phyloP scores from a whole-genome alignment of 2,113 vertebrate genomes.

The Oncorhynchus nerka region DNA sequence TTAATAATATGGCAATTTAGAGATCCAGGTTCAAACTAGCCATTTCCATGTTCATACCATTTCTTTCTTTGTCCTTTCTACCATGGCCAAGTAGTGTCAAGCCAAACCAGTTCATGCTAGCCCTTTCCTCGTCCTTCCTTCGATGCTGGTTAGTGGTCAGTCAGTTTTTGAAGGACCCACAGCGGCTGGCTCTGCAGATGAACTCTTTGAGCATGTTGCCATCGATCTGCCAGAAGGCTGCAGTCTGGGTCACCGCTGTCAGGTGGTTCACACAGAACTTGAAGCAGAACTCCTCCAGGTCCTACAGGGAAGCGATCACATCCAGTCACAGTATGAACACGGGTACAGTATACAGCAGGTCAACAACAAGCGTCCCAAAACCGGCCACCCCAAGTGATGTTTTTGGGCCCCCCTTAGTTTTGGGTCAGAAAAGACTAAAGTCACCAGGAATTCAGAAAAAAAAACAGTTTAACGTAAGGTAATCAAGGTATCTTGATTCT shows the following conservation, averaged over 20 bases:
- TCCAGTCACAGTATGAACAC: background rate
- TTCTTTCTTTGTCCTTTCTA: background rate
- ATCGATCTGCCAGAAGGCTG: constrained; percentile 95
- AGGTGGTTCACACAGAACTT: constrained; percentile 98
- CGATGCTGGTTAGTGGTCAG: constrained; percentile 36
- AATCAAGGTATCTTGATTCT: too few relatives aligned
- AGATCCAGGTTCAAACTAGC: too few relatives aligned
- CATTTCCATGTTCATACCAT: too few relatives aligned
- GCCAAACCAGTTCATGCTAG: background rate
- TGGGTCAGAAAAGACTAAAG: too few relatives aligned
- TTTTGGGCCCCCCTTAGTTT: too few relatives aligned
- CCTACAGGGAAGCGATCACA: constrained; percentile 68
- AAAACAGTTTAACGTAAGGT: too few relatives aligned
- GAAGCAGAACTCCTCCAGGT: constrained; percentile 99
- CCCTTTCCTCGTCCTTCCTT: background rate
- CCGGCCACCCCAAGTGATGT: too few relatives aligned
- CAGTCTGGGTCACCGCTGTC: constrained; percentile 94
- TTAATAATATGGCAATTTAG: too few relatives aligned
- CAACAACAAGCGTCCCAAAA: too few relatives aligned
- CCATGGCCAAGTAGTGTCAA: background rate
- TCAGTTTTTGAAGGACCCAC: constrained; percentile 98
- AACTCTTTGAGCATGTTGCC: constrained; percentile 95
- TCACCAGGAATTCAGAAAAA: too few relatives aligned
- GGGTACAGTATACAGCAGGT: background rate
- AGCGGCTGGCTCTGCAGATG: constrained; percentile 94